phyloP scores from a whole-genome alignment of 2,888 invertebrate species.

The Sinohyriopsis cumingii region DNA sequence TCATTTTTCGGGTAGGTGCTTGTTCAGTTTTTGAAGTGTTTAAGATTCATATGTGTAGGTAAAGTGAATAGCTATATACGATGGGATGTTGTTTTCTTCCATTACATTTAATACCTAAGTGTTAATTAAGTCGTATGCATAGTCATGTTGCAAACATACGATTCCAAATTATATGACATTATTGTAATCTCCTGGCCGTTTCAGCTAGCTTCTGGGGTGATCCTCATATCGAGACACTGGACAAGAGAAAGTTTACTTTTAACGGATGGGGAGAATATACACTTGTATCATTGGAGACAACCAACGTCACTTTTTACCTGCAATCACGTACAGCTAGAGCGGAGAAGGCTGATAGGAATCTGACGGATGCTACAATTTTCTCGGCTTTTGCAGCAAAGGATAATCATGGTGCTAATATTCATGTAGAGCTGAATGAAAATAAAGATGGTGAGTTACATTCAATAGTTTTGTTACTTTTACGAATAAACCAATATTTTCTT shows the following conservation, averaged over 20 bases:
- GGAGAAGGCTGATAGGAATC: constrained; percentile 14
- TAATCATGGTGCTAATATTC: constrained; percentile 15
- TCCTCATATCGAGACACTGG: constrained; percentile 37
- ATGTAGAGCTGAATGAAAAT: constrained; percentile 29
- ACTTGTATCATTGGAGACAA: constrained; percentile 9
- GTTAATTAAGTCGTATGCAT: too few species aligned
- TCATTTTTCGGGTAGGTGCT: too few species aligned
- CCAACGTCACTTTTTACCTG: neutral
- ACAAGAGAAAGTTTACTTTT: constrained; percentile 34
- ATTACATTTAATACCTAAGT: too few species aligned
- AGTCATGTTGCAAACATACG: too few species aligned
- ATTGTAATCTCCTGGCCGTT: neutral
- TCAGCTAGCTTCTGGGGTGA: constrained; percentile 28
- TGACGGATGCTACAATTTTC: constrained; percentile 40
- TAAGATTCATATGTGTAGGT: too few species aligned
- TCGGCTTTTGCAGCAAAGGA: constrained; percentile 37
- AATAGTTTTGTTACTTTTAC: neutral
- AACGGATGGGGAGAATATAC: constrained; percentile 41
- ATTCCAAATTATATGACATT: neutral
- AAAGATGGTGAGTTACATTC: constrained; percentile 13
- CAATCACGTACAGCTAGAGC: neutral
- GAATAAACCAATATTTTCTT: too few species aligned
- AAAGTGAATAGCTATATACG: too few species aligned
- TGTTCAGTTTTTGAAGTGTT: too few species aligned
- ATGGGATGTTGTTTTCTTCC: too few species aligned